These are phyloP conservation scores for Ornithoptera priamus DNA, from an alignment of 2,888 invertebrate species.

Conservation along the genomic window DNA sequence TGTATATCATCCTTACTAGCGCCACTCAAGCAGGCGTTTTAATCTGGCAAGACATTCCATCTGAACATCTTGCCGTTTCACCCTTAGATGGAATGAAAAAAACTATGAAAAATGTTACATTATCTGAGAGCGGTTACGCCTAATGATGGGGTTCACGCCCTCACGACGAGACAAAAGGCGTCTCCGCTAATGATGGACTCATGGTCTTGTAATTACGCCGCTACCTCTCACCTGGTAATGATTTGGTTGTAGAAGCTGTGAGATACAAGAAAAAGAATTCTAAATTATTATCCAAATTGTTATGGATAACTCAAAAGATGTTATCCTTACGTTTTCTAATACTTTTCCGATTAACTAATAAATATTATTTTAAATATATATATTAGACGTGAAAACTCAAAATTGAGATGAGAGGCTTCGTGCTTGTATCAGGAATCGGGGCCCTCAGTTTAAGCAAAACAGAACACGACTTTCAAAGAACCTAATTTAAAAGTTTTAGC, in stretches of 20 bases:
- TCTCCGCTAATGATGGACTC: slow-evolving; percentile 22
- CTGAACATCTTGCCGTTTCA: background rate
- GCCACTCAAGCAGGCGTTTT: background rate
- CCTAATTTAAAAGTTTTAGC: too few relatives aligned
- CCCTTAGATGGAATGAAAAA: background rate
- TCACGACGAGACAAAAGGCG: slow-evolving; percentile 21
- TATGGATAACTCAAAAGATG: background rate
- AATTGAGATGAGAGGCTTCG: too few relatives aligned
- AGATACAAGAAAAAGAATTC: background rate
- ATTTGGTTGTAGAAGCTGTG: background rate
- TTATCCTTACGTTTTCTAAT: background rate
- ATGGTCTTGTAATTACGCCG: slow-evolving; percentile 24
- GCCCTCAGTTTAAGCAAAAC: too few relatives aligned
- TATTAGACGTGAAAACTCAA: too few relatives aligned
- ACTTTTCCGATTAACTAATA: background rate
- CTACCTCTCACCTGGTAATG: slow-evolving; percentile 14
- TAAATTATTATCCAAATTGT: background rate
- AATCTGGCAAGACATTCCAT: background rate
- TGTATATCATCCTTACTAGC: too few relatives aligned
- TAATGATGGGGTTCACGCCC: slow-evolving; percentile 25
- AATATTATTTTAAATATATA: too few relatives aligned
- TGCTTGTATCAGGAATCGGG: too few relatives aligned
- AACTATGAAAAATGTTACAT: slow-evolving; percentile 18
- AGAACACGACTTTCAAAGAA: too few relatives aligned
- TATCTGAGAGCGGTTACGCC: background rate